These are phyloP conservation scores for Seriola aureovittata DNA, from an alignment of 2,113 vertebrate species.

Conservation along the genomic window DNA sequence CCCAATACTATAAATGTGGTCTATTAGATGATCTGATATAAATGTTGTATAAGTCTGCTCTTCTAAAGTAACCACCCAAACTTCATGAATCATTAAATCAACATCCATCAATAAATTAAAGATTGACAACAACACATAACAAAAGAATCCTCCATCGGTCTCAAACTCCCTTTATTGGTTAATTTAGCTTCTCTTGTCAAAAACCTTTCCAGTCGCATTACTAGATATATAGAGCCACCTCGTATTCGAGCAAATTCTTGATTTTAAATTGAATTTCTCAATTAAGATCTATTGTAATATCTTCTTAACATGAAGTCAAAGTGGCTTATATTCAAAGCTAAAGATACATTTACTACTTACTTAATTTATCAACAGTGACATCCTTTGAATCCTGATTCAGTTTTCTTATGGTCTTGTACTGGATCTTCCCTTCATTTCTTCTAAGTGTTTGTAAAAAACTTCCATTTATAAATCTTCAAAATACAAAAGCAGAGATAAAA, in stretches of 20 bases:
- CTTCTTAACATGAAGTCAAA: background rate
- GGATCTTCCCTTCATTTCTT: background rate
- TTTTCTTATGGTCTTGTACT: background rate
- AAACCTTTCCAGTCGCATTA: background rate
- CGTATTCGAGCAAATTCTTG: background rate
- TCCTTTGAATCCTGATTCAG: constrained; percentile 11
- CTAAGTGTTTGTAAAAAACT: constrained; percentile 1
- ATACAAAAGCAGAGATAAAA: background rate
- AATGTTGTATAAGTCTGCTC: background rate
- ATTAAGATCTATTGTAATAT: background rate
- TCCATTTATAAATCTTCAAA: background rate
- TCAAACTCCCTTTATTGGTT: background rate
- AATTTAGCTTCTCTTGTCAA: background rate
- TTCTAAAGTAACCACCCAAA: background rate
- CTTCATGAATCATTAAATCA: too few relatives aligned
- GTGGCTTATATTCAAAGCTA: background rate
- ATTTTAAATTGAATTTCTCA: background rate
- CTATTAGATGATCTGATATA: background rate
- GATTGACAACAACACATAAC: background rate
- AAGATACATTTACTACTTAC: background rate
- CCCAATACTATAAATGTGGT: background rate
- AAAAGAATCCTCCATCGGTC: background rate
- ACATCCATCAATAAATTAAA: background rate
- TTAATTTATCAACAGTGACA: constrained; percentile 21
- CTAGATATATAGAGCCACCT: background rate